Evolutionary conservation across 92 coral and sea anemone species (phyloP), one percentile per base, ranked within the genome.

Genomic region (Porites divaricata): DNA sequence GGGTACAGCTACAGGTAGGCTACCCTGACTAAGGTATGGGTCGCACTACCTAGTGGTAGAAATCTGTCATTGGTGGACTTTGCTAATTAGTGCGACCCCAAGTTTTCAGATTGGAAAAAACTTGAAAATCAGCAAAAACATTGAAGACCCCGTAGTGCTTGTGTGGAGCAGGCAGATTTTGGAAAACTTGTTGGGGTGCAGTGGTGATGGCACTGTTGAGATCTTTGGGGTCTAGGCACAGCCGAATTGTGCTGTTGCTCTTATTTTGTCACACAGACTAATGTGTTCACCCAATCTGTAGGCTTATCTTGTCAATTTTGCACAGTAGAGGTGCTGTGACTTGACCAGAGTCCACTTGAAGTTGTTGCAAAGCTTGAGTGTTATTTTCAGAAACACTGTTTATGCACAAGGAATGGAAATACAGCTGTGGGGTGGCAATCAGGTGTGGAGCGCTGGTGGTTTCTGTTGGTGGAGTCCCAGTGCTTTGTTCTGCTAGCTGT

Each of bases 231-330:
- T 83, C 87, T 9, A 81, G 77, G 41, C 80, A 83, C 64, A 59
- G 64, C 19, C 21, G 9, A 14, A 53, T 10, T 7, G 9, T 53
- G 57, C 57, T 11, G 14, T 53, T 53, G 57, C 57, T 53, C 57
- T 53, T n/a, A n/a, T n/a, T n/a, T 53, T 53, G 57, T 53, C 10
- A 53, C 57, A 14, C 57, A 53, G 11, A 53, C 57, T 14, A 53
- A 7, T 53, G 57, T 4, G 14, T 53, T 53, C 10, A 53, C 57
- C 57, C 57, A 53, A 70, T 88, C 88, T 3, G 85, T 83, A 26
- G 86, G 92, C 23, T 89, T 49, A 15, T 89, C 85, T 3, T 93
- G 89, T 93, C 96, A 10, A 88, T 57, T 77, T 93, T 93, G 67
- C 91, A 90, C 9, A 71, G 52, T 19, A 91, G 87, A 19, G 93